phyloP scores from a whole-genome alignment of 2,888 invertebrate species.

The Calliscelio sp. region DNA sequence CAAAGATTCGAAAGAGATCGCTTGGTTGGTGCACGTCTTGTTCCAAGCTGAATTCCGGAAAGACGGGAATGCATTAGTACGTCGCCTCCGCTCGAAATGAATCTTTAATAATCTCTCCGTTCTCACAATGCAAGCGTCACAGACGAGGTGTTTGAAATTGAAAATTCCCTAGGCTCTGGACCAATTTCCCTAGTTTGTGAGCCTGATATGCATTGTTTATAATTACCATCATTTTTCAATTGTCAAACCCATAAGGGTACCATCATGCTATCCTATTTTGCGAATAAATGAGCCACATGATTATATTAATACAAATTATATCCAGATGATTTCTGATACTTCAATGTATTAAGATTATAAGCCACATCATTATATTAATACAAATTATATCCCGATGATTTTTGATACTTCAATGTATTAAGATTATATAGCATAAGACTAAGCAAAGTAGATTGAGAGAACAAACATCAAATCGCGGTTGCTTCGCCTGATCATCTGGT shows the following conservation, averaged over 20 bases:
- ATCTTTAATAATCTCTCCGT: conserved; percentile 81
- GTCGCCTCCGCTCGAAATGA: conserved; percentile 75
- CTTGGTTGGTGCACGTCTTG: conserved; percentile 56
- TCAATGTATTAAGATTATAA: no score
- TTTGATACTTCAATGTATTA: no score
- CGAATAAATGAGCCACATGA: no score
- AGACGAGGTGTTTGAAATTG: conserved; percentile 74
- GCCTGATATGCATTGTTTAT: conserved; percentile 42
- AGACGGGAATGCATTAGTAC: conserved; percentile 72
- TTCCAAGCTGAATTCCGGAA: conserved; percentile 67
- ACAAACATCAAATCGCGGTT: not conserved
- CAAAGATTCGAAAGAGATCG: conserved; percentile 61
- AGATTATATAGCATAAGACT: no score
- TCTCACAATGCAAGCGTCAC: conserved; percentile 60
- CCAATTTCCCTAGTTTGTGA: conserved; percentile 54
- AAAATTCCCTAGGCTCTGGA: conserved; percentile 74
- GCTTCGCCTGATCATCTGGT: conserved; percentile 32
- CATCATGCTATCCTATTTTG: no score
- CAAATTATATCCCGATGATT: no score
- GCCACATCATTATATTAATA: no score
- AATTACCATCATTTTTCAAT: conserved; percentile 53
- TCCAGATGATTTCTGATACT: no score
- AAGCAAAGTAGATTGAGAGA: no score
- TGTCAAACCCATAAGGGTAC: no score
- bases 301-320: no score